These are phyloP conservation scores for Apteryx owenii DNA, from an alignment of 2,113 vertebrate genomes.

Conservation along the genomic window DNA sequence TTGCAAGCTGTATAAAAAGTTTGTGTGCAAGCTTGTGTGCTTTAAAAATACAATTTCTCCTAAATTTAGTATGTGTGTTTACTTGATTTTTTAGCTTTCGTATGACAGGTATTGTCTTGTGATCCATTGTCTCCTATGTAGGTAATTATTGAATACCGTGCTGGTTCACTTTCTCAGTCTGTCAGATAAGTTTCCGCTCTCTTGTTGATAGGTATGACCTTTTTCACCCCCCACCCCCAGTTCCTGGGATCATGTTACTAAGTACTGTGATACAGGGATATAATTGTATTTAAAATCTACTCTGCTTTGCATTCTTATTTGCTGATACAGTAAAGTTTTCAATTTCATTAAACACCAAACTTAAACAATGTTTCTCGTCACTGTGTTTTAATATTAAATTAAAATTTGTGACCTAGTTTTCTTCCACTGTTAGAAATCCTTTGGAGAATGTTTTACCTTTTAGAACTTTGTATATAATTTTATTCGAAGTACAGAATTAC, in stretches of 20 bases:
- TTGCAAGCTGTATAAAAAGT: neutral
- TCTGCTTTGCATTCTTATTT: neutral
- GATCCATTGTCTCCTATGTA: neutral
- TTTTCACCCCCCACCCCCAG: neutral
- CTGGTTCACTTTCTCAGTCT: neutral
- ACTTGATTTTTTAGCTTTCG: neutral
- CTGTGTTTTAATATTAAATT: neutral
- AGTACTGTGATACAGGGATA: neutral
- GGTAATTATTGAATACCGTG: neutral
- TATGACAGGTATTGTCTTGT: neutral
- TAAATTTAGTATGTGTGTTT: neutral
- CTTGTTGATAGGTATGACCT: neutral
- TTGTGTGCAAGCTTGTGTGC: neutral
- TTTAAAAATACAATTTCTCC: neutral
- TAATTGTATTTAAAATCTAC: neutral
- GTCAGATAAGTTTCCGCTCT: neutral
- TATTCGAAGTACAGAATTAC: neutral
- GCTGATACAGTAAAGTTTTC: neutral
- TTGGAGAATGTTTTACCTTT: neutral
- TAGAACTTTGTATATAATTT: neutral
- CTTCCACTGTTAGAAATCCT: neutral
- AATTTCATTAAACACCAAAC: neutral
- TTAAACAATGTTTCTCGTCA: neutral
- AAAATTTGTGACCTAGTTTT: neutral
- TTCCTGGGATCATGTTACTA: neutral